phyloP scores from a whole-genome alignment of 2,113 vertebrate species.

The Amia ocellicauda region DNA sequence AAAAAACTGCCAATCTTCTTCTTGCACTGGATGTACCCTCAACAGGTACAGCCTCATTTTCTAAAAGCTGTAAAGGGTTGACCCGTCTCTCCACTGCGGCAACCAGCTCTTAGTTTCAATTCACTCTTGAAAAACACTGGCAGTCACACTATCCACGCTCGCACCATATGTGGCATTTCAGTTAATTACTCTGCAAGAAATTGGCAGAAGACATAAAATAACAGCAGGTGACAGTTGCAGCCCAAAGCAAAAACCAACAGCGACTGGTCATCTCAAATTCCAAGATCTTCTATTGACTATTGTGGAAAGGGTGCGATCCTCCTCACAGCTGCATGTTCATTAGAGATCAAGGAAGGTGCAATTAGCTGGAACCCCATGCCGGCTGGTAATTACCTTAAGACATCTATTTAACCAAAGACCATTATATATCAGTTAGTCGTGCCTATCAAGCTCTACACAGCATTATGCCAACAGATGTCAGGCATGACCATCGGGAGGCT shows the following conservation, averaged over 20 bases:
- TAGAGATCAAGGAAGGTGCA: conserved; percentile 62
- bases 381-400: conserved; percentile 64
- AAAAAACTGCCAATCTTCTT: too few relatives aligned
- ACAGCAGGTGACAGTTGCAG: conserved; percentile 54
- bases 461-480: conserved; percentile 55
- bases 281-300: conserved; percentile 28
- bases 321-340: conserved; percentile 52
- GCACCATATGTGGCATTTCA: conserved; percentile 53
- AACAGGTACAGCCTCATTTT: too few relatives aligned
- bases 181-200: conserved; percentile 57
- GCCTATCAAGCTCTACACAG: conserved; percentile 34
- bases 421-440: conserved; percentile 53
- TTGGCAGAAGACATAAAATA: conserved; percentile 48
- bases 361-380: conserved; percentile 50
- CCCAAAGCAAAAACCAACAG: conserved; percentile 55
- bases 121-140: conserved; percentile 35
- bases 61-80: not conserved
- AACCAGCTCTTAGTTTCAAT: not conserved
- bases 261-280: conserved; percentile 50
- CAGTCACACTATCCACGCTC: conserved; percentile 31
- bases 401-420: conserved; percentile 55
- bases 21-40: too few relatives aligned
- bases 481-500: conserved; percentile 34
- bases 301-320: conserved; percentile 32
- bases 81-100: not conserved